A percentile compares a stretch with the other conserved stretches of the same genome.
Evolutionary conservation across 2,888 invertebrate genomes (phyloP).

Genomic region (Ommatoiulus sabulosus): DNA sequence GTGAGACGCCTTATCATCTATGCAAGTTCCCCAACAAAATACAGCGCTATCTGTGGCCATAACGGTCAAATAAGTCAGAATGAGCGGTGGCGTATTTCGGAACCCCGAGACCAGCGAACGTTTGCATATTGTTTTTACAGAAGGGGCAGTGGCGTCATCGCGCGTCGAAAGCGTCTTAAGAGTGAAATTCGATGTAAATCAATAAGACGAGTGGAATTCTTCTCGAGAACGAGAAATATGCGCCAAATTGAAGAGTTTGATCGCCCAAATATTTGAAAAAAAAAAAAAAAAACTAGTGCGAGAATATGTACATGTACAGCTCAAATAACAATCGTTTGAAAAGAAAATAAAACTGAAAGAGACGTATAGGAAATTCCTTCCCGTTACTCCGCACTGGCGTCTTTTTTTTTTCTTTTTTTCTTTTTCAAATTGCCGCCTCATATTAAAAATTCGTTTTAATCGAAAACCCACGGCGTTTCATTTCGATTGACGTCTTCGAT

Average conservation of each 20-base stretch:
- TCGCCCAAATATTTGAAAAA: not conserved
- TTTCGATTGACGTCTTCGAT: not conserved
- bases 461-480: not conserved
- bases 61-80: too few species aligned
- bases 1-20: too few species aligned
- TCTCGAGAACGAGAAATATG: not conserved
- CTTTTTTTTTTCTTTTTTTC: too few species aligned
- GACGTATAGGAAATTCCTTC: not conserved
- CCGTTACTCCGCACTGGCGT: not conserved
- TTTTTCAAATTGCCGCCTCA: constrained; percentile 24
- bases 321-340: constrained; percentile 25
- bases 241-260: not conserved
- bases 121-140: too few species aligned
- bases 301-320: not conserved
- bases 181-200: not conserved
- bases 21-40: too few species aligned
- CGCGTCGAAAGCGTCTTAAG: not conserved
- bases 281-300: not conserved
- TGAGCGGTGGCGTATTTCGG: too few species aligned
- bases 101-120: too few species aligned
- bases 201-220: constrained; percentile 20
- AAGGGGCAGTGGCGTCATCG: not conserved
- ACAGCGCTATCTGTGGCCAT: too few species aligned
- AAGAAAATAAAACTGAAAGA: not conserved
- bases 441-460: not conserved